Conservation (phyloP, 2,888 invertebrate genomes). For the Ryuthela nishihirai region DNA sequence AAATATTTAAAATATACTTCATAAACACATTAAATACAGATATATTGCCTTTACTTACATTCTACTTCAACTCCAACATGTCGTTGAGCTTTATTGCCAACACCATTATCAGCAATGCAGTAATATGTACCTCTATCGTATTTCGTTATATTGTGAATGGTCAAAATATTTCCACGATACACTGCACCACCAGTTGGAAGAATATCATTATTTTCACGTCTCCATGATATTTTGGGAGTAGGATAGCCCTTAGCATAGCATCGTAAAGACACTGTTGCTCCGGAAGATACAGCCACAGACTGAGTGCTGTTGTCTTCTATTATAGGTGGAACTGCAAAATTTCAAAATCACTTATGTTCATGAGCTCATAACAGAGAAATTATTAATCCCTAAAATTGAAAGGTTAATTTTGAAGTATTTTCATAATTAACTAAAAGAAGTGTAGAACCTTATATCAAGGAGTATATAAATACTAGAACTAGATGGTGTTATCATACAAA, state of each 20-base stretch:
- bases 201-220: slow-evolving; percentile 88
- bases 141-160: slow-evolving; percentile 65
- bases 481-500: too few relatives aligned
- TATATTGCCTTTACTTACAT: too few relatives aligned
- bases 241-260: slow-evolving; percentile 88
- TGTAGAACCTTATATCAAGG: too few relatives aligned
- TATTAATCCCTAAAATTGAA: too few relatives aligned
- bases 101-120: slow-evolving; percentile 65
- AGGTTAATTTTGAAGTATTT: too few relatives aligned
- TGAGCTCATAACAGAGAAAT: too few relatives aligned
- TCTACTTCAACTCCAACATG: slow-evolving; percentile 78
- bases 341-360: too few relatives aligned
- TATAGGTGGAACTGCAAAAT: slow-evolving; percentile 68
- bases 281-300: slow-evolving; percentile 59
- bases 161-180: slow-evolving; percentile 68
- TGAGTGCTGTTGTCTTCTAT: slow-evolving; percentile 90
- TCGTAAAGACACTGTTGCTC: slow-evolving; percentile 58
- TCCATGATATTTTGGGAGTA: slow-evolving; percentile 76
- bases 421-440: too few relatives aligned
- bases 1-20: too few relatives aligned
- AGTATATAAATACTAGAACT: too few relatives aligned
- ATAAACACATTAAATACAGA: too few relatives aligned
- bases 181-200: slow-evolving; percentile 65
- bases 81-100: slow-evolving; percentile 58
- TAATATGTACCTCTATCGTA: slow-evolving; percentile 91